Percentiles rank a stretch among this genome's conserved stretches.
These are phyloP conservation scores for Spongilla lacustris DNA, from an alignment of 37 sponge, comb jelly and placozoan species.

Conservation along the genomic window DNA sequence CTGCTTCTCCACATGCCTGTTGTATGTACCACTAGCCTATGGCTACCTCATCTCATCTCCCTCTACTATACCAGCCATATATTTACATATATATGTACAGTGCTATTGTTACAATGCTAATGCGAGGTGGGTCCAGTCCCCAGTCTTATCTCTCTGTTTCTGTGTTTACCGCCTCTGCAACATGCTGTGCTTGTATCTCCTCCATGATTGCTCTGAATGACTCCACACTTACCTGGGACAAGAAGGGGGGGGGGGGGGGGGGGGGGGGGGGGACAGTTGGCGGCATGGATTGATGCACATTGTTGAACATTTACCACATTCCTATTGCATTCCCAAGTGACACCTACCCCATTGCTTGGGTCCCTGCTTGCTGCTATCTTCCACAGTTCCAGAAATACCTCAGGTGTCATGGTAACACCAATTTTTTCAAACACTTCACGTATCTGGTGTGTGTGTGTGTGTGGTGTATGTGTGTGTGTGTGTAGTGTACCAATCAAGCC, in stretches of 20 bases:
- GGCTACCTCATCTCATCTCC: too few relatives aligned
- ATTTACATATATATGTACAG: too few relatives aligned
- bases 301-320: too few relatives aligned
- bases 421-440: conserved; percentile 70
- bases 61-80: too few relatives aligned
- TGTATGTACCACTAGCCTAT: too few relatives aligned
- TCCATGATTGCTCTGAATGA: conserved; percentile 80
- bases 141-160: too few relatives aligned
- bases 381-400: conserved; percentile 91
- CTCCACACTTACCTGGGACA: conserved; percentile 76
- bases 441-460: conserved; percentile 39
- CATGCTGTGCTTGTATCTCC: conserved; percentile 45
- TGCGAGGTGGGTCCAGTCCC: too few relatives aligned
- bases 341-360: conserved; percentile 19
- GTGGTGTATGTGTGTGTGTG: too few relatives aligned
- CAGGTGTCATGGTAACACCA: conserved; percentile 79
- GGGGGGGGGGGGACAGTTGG: not conserved
- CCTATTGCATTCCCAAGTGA: not conserved
- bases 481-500: too few relatives aligned
- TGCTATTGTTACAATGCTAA: too few relatives aligned
- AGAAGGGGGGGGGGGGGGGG: not conserved
- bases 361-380: conserved; percentile 75
- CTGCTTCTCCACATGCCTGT: too few relatives aligned
- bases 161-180: not conserved
- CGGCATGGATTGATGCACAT: too few relatives aligned